phyloP scores from a whole-genome alignment of 2,113 vertebrate species.

The Lamprotornis superbus region DNA sequence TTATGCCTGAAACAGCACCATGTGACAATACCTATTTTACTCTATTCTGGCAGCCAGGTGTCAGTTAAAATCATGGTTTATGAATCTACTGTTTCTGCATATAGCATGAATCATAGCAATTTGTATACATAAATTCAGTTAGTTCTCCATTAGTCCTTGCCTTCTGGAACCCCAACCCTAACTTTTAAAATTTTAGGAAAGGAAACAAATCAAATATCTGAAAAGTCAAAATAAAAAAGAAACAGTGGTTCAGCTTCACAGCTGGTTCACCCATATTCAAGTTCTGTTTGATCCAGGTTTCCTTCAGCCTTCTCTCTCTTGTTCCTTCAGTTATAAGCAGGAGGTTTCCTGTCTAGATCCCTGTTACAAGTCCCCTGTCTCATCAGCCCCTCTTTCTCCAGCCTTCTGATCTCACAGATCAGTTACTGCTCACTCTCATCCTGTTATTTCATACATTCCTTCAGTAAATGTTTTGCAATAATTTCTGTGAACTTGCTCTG shows the following conservation, averaged over 20 bases:
- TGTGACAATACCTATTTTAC: neutral
- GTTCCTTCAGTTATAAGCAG: fast-evolving
- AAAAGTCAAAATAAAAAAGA: neutral
- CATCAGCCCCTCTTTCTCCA: neutral
- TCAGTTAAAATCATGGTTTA: neutral
- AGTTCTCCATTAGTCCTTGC: neutral
- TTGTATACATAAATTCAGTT: neutral
- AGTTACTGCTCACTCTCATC: neutral
- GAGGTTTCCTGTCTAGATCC: neutral
- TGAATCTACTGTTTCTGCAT: neutral
- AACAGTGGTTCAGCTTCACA: neutral
- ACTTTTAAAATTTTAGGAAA: neutral
- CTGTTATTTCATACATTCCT: neutral
- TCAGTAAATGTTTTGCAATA: neutral
- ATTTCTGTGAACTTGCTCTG: neutral
- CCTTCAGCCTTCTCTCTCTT: neutral
- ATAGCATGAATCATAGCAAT: neutral
- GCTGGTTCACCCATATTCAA: neutral
- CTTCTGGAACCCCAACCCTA: neutral
- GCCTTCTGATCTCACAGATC: neutral
- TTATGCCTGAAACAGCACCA: neutral
- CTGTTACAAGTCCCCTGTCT: neutral
- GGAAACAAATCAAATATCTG: neutral
- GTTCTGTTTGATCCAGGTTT: neutral
- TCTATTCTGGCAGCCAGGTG: neutral